phyloP scores from a whole-genome alignment of 2,113 vertebrate genomes.

The Chloroceryle aenea region DNA sequence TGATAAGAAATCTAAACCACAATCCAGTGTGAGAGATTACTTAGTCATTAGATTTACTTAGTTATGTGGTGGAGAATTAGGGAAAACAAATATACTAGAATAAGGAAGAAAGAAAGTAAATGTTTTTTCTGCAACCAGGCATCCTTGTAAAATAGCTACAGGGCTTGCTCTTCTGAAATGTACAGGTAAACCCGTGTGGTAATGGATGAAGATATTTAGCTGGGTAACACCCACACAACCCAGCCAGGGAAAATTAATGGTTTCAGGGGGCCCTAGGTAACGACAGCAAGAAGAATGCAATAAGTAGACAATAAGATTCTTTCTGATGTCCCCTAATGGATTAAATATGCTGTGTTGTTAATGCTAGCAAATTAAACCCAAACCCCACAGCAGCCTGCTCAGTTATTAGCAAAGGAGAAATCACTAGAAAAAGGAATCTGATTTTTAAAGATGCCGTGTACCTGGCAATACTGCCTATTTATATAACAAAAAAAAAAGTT shows the following conservation, averaged over 20 bases:
- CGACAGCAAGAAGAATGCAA: neutral
- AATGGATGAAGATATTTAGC: neutral
- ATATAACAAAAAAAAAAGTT: neutral
- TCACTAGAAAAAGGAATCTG: neutral
- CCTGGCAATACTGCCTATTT: neutral
- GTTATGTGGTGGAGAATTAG: neutral
- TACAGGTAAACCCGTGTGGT: neutral
- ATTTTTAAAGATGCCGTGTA: neutral
- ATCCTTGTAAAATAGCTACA: neutral
- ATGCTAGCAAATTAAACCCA: neutral
- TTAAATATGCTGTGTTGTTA: neutral
- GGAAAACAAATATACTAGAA: neutral
- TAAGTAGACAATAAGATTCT: neutral
- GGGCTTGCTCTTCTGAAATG: neutral
- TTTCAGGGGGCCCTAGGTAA: neutral
- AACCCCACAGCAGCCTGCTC: neutral
- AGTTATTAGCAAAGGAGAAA: neutral
- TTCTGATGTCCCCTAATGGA: neutral
- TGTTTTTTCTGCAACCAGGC: neutral
- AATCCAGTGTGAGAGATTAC: neutral
- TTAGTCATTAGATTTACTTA: neutral
- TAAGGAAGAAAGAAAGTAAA: neutral
- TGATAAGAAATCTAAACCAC: neutral
- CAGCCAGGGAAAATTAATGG: neutral
- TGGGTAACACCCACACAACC: neutral